Evolutionary conservation across 2,888 invertebrate genomes (phyloP), one percentile per base, ranked within the genome.

Genomic region (Cryptocephalus moraei): DNA sequence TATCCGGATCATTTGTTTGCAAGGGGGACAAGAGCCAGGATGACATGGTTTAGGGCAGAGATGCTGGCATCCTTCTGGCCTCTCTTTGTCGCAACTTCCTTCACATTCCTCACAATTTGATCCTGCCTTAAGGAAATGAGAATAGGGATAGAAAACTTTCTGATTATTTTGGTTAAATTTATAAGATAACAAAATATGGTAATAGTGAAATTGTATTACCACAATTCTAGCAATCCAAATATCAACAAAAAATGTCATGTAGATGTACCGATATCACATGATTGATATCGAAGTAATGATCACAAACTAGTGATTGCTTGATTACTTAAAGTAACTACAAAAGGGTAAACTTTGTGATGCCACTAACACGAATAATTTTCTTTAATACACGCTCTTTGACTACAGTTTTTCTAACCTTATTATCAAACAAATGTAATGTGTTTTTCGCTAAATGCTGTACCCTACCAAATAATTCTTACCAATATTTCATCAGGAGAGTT

Each of bases 1-100:
- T 43, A 84, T 65, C 59, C 84, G 76, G 31, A 88, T 75, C 56
- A 81, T 73, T 46, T 80, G 76, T 39, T 76, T 77, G 66, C 95
- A 95, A 0, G 84, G 80, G 1, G 80, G 79, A 62, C 94, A 95
- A 0, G 74, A 71, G 0, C 82, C 82, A 1, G 82, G 79, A 68
- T 89, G 89, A 60, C 89, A 90, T 0, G 75, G 70, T 54, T 74
- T 76, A 1, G 1, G 78, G 65, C 92, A 93, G 31, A 74, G 72
- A 67, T 93, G 93, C 1, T 70, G 72, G 65, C 93, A 93, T 39
- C 81, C 88, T 9, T 73, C 66, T 9, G 87, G 86, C 45, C 90
- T 77, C 14, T 76, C 66, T 33, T 80, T 73, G 10, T 64, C 59
- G 60, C 91, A 90, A 11, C 77, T 76, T 49, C 68, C 67, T 38